Evolutionary conservation across 1,140 invertebrate genomes (phyloP), one percentile per base, ranked within the genome.

Genomic region (Phenacoccus solenopsis): DNA sequence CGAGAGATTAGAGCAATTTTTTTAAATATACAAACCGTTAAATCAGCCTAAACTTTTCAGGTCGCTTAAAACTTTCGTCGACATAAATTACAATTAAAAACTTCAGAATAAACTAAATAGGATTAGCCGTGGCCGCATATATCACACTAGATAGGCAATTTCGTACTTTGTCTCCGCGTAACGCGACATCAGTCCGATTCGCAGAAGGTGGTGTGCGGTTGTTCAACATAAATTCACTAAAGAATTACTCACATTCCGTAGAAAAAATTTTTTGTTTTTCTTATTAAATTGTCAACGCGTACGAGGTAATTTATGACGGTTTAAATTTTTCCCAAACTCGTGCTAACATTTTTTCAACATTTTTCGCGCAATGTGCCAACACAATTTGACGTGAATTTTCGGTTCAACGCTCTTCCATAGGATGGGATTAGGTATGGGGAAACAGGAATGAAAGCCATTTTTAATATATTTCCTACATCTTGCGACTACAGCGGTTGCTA

Each of bases 31-130:
- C 38, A n/a, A 49, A 49, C 4, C 20, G 38, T 49, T 16, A 49
- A 49, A 49, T 49, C 38, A 49, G 38, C 38, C 20, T 49, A 49
- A 49, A 49, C 38, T 49, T 49, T n/a, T 49, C 38, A 49, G 38
- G 38, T 49, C 38, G 4, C 5, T 49, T 49, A 49, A 49, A 49
- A 49, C 12, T 49, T 49, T 49, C 38, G 38, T 49, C 20, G 38
- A 49, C 38, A 49, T 49, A 49, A 49, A 49, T 49, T 49, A 49
- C 38, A 49, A 49, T 49, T 49, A 49, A 49, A 49, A 49, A 49
- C 38, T 49, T 49, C 3, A 49, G 20, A 49, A 49, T 49, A 49
- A 49, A 4, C 38, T n/a, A 49, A 49, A 49, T n/a, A 49, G 38
- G 38, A 49, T 49, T 49, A 49, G 4, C 5, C 38, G 5, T 32